Evolutionary conservation across 1,140 invertebrate genomes (phyloP), one percentile per base, ranked within the genome.

Genomic region (Sarcophaga peregrina): DNA sequence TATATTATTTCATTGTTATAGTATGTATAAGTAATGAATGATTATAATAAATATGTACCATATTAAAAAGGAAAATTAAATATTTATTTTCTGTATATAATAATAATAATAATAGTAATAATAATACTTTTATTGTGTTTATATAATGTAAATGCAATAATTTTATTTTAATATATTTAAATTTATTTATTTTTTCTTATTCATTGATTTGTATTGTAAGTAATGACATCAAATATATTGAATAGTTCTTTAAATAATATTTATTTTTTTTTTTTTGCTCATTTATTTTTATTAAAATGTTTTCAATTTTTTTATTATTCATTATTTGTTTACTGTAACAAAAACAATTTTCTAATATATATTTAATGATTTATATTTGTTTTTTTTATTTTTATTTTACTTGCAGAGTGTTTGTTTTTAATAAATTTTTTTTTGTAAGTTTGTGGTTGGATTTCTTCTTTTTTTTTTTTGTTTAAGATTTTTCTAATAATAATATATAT

Each of bases 401-500:
- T 62, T n/a, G 9, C 58, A n/a, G 62, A 4, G 25, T 37, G 4
- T 37, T 37, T 37, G 25, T 2, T 37, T 37, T 37, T 37, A 37
- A 37, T 2, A n/a, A n/a, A n/a, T 50, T 47, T 50, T 48, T 80
- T 80, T 15, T 20, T 52, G 15, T 80, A 47, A 47, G 50, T 80
- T 25, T 50, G 20, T 52, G 25, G 25, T 47, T 50, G 45, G 45
- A 78, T 11, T 47, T 47, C 58, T 81, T 68, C 1, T 46, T 37
- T 37, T 6, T 80, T 20, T 54, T 37, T 50, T 62, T 68, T 46
- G 25, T 81, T 47, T 72, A 72, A 47, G 52, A 72, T 82, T 62
- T 82, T 37, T 72, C 58, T 72, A 82, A 72, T 37, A 37, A 37
- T 37, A 37, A 4, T 72, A 72, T 82, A 72, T 82, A 50, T 82